Conservation (phyloP, 2,797 vertebrate species). For the Tolypeutes matacus region DNA sequence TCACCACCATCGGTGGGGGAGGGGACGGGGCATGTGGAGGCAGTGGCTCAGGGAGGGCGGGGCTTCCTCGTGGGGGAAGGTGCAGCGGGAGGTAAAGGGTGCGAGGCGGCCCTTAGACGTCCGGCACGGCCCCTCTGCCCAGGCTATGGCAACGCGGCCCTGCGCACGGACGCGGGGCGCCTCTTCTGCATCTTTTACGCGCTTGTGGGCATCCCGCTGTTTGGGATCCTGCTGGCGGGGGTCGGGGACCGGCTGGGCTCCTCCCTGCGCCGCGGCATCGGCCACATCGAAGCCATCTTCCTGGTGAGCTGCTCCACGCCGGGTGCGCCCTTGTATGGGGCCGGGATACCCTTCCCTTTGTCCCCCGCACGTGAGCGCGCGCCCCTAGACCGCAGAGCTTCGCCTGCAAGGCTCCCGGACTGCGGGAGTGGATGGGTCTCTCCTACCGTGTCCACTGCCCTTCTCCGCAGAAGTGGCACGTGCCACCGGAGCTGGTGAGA, state of each 20-base stretch:
- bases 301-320: constrained; percentile 89
- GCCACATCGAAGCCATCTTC: constrained; percentile 94
- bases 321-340: not conserved
- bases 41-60: not conserved
- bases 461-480: constrained; percentile 91
- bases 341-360: not conserved
- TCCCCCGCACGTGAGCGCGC: not conserved
- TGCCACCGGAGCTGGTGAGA: constrained; percentile 92
- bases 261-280: constrained; percentile 92
- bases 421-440: not conserved
- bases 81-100: constrained; percentile 6
- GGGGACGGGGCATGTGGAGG: constrained; percentile 3
- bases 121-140: constrained; percentile 31
- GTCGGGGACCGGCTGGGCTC: constrained; percentile 96
- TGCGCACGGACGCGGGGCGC: constrained; percentile 91
- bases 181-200: constrained; percentile 96
- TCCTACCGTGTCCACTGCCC: not conserved
- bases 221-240: constrained; percentile 95
- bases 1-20: constrained; percentile 94
- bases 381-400: not conserved
- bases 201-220: constrained; percentile 96
- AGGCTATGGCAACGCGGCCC: constrained; percentile 95
- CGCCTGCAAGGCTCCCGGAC: not conserved
- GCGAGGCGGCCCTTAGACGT: not conserved
- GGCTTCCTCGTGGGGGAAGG: constrained; percentile 47